phyloP scores from a whole-genome alignment of 2,888 invertebrate species.

The Molorchus minor region DNA sequence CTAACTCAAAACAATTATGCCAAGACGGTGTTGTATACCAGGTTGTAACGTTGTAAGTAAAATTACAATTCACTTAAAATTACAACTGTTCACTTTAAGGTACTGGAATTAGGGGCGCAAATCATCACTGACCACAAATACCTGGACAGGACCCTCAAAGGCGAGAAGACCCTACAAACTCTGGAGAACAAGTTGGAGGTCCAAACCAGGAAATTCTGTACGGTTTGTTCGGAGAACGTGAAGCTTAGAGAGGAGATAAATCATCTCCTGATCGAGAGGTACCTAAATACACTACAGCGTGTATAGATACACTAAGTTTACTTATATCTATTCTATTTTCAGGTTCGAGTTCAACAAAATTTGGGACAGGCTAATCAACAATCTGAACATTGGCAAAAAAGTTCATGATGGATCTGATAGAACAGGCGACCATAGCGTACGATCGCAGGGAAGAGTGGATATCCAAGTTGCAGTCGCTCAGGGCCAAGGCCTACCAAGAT shows the following conservation, averaged over 20 bases:
- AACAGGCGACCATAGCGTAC: slow-evolving; percentile 89
- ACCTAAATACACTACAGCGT: slow-evolving; percentile 1
- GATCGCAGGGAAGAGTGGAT: slow-evolving; percentile 87
- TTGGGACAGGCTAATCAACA: slow-evolving; percentile 80
- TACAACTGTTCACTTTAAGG: slow-evolving; percentile 15
- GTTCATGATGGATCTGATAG: slow-evolving; percentile 86
- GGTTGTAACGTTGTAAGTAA: no score
- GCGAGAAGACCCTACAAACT: slow-evolving; percentile 68
- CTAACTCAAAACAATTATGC: no score
- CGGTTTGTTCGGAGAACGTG: slow-evolving; percentile 76
- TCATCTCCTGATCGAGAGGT: slow-evolving; percentile 80
- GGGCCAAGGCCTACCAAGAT: slow-evolving; percentile 80
- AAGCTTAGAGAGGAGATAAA: slow-evolving; percentile 81
- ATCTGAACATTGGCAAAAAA: slow-evolving; percentile 80
- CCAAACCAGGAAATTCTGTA: slow-evolving; percentile 76
- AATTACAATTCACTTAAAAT: background rate
- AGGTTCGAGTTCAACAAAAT: slow-evolving; percentile 81
- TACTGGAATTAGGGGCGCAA: slow-evolving; percentile 40
- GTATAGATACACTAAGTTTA: background rate
- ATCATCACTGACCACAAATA: slow-evolving; percentile 62
- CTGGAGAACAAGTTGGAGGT: slow-evolving; percentile 81
- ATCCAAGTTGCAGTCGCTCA: slow-evolving; percentile 80
- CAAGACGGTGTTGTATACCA: no score
- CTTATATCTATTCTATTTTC: slow-evolving; percentile 24
- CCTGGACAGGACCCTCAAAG: slow-evolving; percentile 64